Base-by-base conservation (phyloP, 2,797 vertebrate species). In the Erethizon dorsatum region DNA sequence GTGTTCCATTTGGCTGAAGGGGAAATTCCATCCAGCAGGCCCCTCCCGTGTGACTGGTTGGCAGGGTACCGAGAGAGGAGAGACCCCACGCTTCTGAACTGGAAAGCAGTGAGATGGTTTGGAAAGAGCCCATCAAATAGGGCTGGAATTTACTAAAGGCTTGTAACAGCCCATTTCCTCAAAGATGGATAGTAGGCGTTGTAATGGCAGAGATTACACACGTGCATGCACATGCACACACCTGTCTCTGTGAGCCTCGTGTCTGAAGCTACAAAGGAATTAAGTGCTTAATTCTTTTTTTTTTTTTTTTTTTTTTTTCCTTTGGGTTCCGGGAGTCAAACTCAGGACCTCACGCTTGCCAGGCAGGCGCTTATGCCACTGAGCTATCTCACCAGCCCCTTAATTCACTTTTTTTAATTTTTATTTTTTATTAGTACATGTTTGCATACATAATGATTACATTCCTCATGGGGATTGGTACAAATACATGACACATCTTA, bases 201-300 rank as follows among this genome's bases (percentile, higher is more conserved):
- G 12, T 90, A 6, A 45, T 22, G 33, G 56, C 41, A 73, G n/a
- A 71, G 83, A 12, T 79, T 8, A 17, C 14, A 31, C 52, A 56
- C 52, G 14, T 33, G 13, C 78, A 4, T 18, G 22, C 10, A n/a
- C 52, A 18, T 13, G 31, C 8, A 10, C 28, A 24, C 52, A 50
- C 61, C 52, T n/a, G 3, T 91, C 28, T 93, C 75, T 85, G 31
- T 24, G 83, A 82, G 88, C 41, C 45, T 94, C 28, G 6, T 78
- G 67, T 71, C 56, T 80, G 6, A 96, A 87, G 57, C 31, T 50
- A 80, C 59, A 57, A 17, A 65, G 8, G 14, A 92, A 41, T 61
- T 83, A 93, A 84, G 31, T 57, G 41, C 56, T 92, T 75, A 87
- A 75, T 67, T 84, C 26, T 67, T 13, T 67, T 83, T 79, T 26